phyloP scores from a whole-genome alignment of 2,113 vertebrate species.

The Rattus rattus region DNA sequence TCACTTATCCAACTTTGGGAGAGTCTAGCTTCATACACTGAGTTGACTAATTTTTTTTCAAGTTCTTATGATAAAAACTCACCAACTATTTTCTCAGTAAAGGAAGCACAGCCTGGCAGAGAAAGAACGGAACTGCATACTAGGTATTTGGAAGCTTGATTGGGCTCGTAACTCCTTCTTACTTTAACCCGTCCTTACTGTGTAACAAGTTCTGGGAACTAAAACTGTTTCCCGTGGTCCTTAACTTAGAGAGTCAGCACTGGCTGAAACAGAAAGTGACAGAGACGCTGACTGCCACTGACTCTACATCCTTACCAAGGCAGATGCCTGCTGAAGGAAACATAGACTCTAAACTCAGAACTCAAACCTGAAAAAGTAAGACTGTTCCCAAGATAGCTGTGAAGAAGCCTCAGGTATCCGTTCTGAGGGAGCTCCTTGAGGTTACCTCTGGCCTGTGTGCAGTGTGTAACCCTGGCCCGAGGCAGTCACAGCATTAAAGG shows the following conservation, averaged over 20 bases:
- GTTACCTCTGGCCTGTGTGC: not conserved
- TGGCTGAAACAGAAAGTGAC: not conserved
- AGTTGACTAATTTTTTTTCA: conserved; percentile 3
- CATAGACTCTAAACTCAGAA: not conserved
- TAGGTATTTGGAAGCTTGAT: conserved; percentile 77
- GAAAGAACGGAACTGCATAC: conserved; percentile 75
- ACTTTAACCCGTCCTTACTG: not conserved
- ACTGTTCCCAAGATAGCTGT: not conserved
- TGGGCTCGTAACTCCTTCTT: conserved; percentile 75
- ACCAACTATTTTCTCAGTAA: conserved; percentile 57
- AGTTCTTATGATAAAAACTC: conserved; percentile 68
- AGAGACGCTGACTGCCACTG: not conserved
- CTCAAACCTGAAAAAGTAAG: not conserved
- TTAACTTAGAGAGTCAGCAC: conserved; percentile 71
- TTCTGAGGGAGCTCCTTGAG: not conserved
- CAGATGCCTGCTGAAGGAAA: not conserved
- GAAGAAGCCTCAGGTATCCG: conserved; percentile 1
- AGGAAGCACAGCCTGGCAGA: conserved; percentile 71
- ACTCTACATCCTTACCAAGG: not conserved
- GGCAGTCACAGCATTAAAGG: not conserved
- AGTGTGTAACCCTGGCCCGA: not conserved
- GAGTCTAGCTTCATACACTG: conserved; percentile 43
- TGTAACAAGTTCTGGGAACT: conserved; percentile 66
- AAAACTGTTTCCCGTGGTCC: conserved; percentile 78
- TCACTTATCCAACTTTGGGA: conserved; percentile 32